Conservation (phyloP, 2,113 vertebrate species). For the Herpetotheres cachinnans region DNA sequence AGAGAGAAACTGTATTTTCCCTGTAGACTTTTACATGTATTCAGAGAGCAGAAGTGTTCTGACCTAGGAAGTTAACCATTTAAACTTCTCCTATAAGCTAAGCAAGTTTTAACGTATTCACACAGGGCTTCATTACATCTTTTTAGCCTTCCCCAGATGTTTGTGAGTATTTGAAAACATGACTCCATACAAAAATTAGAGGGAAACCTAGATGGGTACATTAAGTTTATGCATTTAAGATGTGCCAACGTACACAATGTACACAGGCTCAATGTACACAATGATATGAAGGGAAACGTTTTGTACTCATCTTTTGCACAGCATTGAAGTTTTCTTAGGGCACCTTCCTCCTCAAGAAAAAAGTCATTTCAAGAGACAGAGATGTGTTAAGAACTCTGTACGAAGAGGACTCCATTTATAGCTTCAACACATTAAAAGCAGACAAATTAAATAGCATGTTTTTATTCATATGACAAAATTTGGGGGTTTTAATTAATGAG, state of each 20-base stretch:
- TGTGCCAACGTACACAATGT: too few species aligned
- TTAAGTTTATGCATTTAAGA: background rate
- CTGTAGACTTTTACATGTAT: background rate
- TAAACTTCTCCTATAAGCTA: background rate
- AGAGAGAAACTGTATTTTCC: background rate
- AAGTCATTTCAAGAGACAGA: background rate
- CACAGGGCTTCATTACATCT: background rate
- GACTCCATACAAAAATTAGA: background rate
- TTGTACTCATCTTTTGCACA: background rate
- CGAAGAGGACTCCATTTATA: background rate
- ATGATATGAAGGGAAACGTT: background rate
- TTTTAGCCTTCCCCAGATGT: background rate
- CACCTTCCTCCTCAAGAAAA: background rate
- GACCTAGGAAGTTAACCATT: background rate
- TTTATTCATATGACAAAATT: background rate
- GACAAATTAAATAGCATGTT: background rate
- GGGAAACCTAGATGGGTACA: background rate
- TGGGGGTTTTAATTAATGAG: background rate
- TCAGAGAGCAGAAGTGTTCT: background rate
- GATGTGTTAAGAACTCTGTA: background rate
- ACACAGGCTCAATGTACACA: background rate
- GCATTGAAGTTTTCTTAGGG: background rate
- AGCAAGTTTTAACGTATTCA: background rate
- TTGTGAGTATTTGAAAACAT: background rate
- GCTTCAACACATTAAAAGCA: background rate